Conservation (phyloP, 2,113 vertebrate species). For the Rattus rattus region DNA sequence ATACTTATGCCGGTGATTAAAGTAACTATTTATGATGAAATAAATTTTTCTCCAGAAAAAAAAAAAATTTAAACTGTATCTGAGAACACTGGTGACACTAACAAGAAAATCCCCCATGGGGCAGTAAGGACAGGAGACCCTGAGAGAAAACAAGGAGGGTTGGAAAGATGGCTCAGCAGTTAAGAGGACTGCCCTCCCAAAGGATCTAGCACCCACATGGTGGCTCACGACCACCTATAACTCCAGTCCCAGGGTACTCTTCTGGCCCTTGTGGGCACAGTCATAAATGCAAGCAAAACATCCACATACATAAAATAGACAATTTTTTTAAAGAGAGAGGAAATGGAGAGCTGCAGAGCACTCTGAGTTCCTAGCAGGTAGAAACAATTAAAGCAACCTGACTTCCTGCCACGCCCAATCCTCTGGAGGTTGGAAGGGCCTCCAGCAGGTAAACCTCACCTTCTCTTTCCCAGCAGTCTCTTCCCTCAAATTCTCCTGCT, state of each 20-base stretch:
- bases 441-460: not conserved
- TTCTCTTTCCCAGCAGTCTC: not conserved
- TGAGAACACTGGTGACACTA: not conserved
- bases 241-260: not conserved
- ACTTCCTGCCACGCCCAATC: not conserved
- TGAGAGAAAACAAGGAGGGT: not conserved
- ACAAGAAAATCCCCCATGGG: constrained; percentile 33
- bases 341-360: not conserved
- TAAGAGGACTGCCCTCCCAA: not conserved
- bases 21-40: too few relatives aligned
- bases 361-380: constrained; percentile 33
- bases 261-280: not conserved
- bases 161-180: not conserved
- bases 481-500: not conserved
- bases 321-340: not conserved
- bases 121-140: not conserved
- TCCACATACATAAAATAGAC: not conserved
- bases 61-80: not conserved
- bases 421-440: not conserved
- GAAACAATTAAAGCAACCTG: constrained; percentile 4
- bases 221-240: not conserved
- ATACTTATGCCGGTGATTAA: too few relatives aligned
- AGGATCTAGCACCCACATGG: not conserved
- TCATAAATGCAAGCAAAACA: not conserved
- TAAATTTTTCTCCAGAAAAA: too few relatives aligned